A percentile compares a stretch with the other conserved stretches of the same genome.
These are phyloP conservation scores for Protosalanx chinensis DNA, from an alignment of 2,797 vertebrate genomes.

Conservation along the genomic window DNA sequence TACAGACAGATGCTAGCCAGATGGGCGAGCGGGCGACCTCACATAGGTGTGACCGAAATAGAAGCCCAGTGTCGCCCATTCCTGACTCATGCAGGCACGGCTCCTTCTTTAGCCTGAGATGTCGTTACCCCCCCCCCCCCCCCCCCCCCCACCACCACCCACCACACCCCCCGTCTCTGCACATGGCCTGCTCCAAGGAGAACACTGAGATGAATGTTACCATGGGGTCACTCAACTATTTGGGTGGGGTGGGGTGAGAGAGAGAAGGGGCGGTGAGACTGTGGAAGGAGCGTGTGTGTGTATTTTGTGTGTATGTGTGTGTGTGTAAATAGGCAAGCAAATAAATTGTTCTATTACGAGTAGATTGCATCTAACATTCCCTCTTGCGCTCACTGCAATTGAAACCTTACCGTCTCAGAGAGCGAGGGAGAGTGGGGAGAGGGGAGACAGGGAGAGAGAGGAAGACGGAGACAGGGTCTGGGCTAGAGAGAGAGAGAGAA, in stretches of 20 bases:
- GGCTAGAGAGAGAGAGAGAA: neutral
- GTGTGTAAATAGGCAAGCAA: conserved; percentile 26
- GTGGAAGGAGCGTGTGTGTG: conserved; percentile 2
- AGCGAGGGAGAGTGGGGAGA: conserved; percentile 6
- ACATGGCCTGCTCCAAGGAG: conserved; percentile 27
- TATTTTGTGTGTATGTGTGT: conserved; percentile 10
- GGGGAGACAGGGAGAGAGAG: neutral
- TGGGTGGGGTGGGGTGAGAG: conserved; percentile 18
- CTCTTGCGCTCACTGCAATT: conserved; percentile 23
- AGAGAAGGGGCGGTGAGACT: neutral
- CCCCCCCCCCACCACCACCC: no score
- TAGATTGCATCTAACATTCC: conserved; percentile 34
- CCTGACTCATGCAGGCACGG: conserved; percentile 69
- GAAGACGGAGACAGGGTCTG: no score
- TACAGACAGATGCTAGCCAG: conserved; percentile 82
- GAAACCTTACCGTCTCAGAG: conserved; percentile 26
- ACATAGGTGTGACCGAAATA: conserved; percentile 88
- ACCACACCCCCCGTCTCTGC: conserved; percentile 15
- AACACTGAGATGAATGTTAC: conserved; percentile 38
- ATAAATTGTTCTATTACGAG: conserved; percentile 32
- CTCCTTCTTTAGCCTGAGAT: conserved; percentile 71
- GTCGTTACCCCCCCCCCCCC: conserved; percentile 25
- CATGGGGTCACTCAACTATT: conserved; percentile 36
- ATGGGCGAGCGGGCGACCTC: conserved; percentile 63
- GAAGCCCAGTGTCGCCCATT: conserved; percentile 82